Base-by-base conservation (phyloP, 2,113 vertebrate species). In the Mirounga angustirostris region DNA sequence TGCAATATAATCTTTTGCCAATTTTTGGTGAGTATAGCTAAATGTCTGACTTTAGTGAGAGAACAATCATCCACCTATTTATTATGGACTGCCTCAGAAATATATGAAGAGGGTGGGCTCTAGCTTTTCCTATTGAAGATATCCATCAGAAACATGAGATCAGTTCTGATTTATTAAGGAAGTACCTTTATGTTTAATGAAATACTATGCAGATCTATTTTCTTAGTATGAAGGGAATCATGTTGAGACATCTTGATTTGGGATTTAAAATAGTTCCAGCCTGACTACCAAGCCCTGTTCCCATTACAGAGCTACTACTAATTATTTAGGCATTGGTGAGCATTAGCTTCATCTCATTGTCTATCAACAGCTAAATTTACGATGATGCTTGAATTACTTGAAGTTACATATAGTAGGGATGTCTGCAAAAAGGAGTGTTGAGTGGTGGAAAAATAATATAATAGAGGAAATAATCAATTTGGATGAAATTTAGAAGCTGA, bases 341-440 rank as follows among this genome's bases (percentile, higher is more conserved):
- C 96, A 95, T 89, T 96, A 92, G 85, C 95, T 94, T 98, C 95
- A 94, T 97, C 96, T 98, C 91, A 95, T 96, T 98, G 63, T 98
- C 97, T 97, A 87, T 76, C 26, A 95, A 96, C 73, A 98, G 97
- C 95, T 98, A 97, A 97, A 98, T 98, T 93, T 91, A 98, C 40
- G 16, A 93, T 79, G 92, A 95, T 16, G 18, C 0, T 93, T 98
- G 97, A 97, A 95, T 98, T 98, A 95, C 94, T 98, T 98, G 96
- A 97, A 98, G 95, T 36, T 98, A 89, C 79, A 73, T 67, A 24
- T 86, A 98, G 97, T 97, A 98, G 92, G 89, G 94, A 91, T 94
- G 76, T 97, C 96, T 98, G 94, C 96, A 97, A 96, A 98, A 97
- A 98, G 96, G 93, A 98, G 97, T 95, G 96, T 95, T 91, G 94